Evolutionary conservation across 2,797 vertebrate genomes (phyloP), one percentile per base, ranked within the genome.

Genomic region (Malurus splendens): DNA sequence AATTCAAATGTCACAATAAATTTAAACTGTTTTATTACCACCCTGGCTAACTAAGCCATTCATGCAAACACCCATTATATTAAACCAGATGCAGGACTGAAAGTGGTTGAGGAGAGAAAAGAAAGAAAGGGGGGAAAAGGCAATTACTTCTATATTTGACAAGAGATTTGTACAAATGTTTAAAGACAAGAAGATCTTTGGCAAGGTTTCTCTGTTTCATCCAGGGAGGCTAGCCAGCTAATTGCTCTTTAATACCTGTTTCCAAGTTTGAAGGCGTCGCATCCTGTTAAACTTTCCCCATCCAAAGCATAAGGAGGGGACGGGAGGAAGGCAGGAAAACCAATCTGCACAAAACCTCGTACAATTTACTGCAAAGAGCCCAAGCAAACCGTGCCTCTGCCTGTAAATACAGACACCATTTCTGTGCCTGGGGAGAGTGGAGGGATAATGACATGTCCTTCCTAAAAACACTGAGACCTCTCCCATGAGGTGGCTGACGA

Each of bases 1-100:
- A 98, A 97, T 97, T 97, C 97, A 97, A 98, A 97, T 97, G 97
- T 97, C 97, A 97, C 96, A 96, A 97, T 98, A 97, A 97, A 98
- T 97, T 97, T 96, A 87, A 97, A 97, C 94, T 97, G 97, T 97
- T 98, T 97, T 98, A 97, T 97, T 97, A 95, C 95, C 82, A 94
- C 85, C 86, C n/a, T 23, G 91, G 94, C 96, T 97, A 96, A 97
- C 96, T 96, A 95, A 97, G 94, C 96, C 94, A 95, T 96, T 96
- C 96, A 96, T 91, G 96, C 96, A 96, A 97, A 95, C 91, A 94
- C 95, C 93, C 87, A 52, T 94, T 95, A 94, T 94, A 94, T 95
- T 96, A 92, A 95, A 94, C 93, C 94, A 96, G 93, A 96, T 91
- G 90, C 82, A 61, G 78, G 78, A 61, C 80, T 89, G 70, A 74